Evolutionary conservation across 1,140 invertebrate genomes (phyloP), one percentile per base, ranked within the genome.

Genomic region (Elymnias hypermnestra): DNA sequence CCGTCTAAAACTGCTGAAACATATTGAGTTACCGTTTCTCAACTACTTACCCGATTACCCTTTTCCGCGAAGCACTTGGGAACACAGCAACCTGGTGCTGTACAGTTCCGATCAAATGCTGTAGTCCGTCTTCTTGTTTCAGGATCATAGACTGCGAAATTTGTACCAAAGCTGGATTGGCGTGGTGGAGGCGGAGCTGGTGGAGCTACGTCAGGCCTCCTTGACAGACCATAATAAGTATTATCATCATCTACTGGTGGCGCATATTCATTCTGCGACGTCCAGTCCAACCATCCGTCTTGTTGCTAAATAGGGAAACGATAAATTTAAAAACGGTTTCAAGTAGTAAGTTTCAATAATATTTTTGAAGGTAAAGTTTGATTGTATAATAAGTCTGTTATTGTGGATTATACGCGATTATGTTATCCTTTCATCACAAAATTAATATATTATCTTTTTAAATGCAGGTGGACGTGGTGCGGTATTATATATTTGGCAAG

Each of bases 31-130:
- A n/a, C n/a, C n/a, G n/a, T n/a, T n/a, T n/a, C n/a, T n/a, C n/a
- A n/a, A n/a, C n/a, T n/a, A 29, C 66, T 56, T 75, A 87, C 90
- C 66, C 95, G 88, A 18, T 90, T 91, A 67, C 97, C 97, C 86
- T 98, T 98, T 86, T 98, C 95, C 1, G 96, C 96, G 51, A 96
- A 92, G 87, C 97, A 98, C 88, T 95, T 96, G 19, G 95, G 96
- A 15, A 89, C 88, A 63, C 91, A 92, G 54, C 91, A 91, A 52
- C 91, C 92, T 2, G 83, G 86, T 0, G 90, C 91, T 0, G 89
- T 91, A 56, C 91, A 93, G 60, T 92, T 91, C 48, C 82, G 86
- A 4, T 83, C 59, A 44, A 88, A 67, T 13, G 72, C 70, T 10
- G 74, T 69, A 2, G 88, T 89, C 4, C 89, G 82, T 9, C 89